Evolutionary conservation across 1,140 invertebrate genomes (phyloP).

Genomic region (Heliconius melpomene): DNA sequence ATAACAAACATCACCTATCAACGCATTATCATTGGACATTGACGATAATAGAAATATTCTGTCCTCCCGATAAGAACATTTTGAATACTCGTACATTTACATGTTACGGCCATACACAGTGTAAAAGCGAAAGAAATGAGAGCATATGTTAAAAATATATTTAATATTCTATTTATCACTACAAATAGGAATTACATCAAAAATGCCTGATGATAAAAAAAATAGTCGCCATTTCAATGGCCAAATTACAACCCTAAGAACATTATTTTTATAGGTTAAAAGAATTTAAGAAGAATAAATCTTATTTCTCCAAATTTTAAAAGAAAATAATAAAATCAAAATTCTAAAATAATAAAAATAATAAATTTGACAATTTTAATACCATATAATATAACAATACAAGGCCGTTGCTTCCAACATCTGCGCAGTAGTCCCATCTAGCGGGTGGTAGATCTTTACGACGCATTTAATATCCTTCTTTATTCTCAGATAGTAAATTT

Average conservation of each 20-base stretch:
- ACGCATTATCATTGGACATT: not conserved
- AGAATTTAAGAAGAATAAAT: no score
- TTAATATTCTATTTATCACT: no score
- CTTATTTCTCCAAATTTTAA: no score
- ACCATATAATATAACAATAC: not conserved
- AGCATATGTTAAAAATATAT: no score
- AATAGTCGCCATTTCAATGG: no score
- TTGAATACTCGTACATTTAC: not conserved
- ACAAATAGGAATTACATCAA: not conserved
- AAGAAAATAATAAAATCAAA: no score
- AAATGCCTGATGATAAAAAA: no score
- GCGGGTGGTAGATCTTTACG: constrained; percentile 53
- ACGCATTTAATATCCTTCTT: constrained; percentile 54
- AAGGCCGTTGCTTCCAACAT: not conserved
- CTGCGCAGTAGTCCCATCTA: constrained; percentile 29
- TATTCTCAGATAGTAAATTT: constrained; percentile 59
- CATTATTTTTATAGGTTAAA: no score
- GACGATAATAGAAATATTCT: not conserved
- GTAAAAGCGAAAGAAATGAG: no score
- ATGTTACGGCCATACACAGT: not conserved
- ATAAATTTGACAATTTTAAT: no score
- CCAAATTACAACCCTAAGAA: no score
- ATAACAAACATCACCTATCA: not conserved
- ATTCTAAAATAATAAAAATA: no score
- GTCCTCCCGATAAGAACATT: not conserved